phyloP scores from a whole-genome alignment of 2,797 vertebrate species.

The Clarias pachynema region DNA sequence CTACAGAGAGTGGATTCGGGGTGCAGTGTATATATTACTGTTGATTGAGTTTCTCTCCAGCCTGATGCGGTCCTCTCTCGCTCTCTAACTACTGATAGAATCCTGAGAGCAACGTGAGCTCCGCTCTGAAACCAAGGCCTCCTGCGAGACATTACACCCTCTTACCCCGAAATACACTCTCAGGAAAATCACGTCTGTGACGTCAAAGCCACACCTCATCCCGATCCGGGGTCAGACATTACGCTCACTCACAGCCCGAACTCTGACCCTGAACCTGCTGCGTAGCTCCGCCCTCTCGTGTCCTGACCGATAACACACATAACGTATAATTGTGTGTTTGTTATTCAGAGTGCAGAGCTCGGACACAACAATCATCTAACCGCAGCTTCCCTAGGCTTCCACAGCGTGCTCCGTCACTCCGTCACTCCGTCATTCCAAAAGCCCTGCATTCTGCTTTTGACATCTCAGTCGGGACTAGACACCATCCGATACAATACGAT shows the following conservation, averaged over 20 bases:
- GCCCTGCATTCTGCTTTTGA: neutral
- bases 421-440: too few relatives aligned
- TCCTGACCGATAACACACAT: neutral
- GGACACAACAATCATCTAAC: neutral
- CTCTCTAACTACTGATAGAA: slow-evolving; percentile 55
- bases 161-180: slow-evolving; percentile 39
- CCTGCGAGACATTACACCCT: slow-evolving; percentile 48
- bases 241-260: neutral
- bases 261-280: neutral
- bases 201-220: slow-evolving; percentile 1
- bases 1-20: slow-evolving; percentile 69
- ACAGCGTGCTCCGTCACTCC: neutral
- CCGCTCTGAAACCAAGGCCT: slow-evolving; percentile 45
- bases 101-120: slow-evolving; percentile 55
- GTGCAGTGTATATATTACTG: slow-evolving; percentile 71
- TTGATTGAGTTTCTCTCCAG: slow-evolving; percentile 68
- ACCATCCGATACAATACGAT: too few relatives aligned
- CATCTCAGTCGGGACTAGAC: neutral
- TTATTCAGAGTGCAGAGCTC: neutral
- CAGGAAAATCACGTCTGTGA: slow-evolving; percentile 3
- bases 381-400: neutral
- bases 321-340: neutral
- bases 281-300: neutral
- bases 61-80: slow-evolving; percentile 62
- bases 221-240: slow-evolving; percentile 6